phyloP scores from a whole-genome alignment of 2,888 invertebrate genomes.

The Anticlea derivata region DNA sequence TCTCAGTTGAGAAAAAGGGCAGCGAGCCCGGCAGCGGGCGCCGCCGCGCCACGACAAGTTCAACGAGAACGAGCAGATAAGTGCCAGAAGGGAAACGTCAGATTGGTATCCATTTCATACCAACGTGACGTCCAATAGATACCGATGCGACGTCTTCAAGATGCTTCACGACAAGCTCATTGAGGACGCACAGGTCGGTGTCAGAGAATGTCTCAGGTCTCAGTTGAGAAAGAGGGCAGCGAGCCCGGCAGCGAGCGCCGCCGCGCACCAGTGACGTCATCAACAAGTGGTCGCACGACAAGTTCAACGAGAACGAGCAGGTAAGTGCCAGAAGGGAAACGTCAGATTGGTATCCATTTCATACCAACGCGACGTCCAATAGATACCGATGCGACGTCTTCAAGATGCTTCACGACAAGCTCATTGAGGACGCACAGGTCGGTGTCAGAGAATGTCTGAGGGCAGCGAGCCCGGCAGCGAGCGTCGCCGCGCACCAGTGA shows the following conservation, averaged over 20 bases:
- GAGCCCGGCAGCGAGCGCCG: conserved; percentile 65
- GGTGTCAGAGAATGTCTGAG: no score
- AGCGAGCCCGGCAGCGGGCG: conserved; percentile 62
- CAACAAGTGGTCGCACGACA: conserved; percentile 94
- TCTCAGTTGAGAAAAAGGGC: conserved; percentile 62
- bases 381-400: not conserved
- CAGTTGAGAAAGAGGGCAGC: conserved; percentile 61
- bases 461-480: conserved; percentile 62
- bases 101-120: no score
- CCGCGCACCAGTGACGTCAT: conserved; percentile 84
- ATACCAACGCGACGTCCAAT: no score
- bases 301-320: conserved; percentile 89
- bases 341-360: not conserved
- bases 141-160: not conserved
- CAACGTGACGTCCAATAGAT: no score
- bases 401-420: no score
- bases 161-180: no score
- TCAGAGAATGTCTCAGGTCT: no score
- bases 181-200: no score
- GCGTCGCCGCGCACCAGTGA: conserved; percentile 84
- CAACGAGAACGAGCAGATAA: conserved; percentile 86
- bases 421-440: no score
- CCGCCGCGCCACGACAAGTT: conserved; percentile 92
- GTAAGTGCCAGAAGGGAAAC: conserved; percentile 40
- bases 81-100: not conserved